Evolutionary conservation across 2,797 vertebrate genomes (phyloP).

Genomic region (Phylloscopus collybita): DNA sequence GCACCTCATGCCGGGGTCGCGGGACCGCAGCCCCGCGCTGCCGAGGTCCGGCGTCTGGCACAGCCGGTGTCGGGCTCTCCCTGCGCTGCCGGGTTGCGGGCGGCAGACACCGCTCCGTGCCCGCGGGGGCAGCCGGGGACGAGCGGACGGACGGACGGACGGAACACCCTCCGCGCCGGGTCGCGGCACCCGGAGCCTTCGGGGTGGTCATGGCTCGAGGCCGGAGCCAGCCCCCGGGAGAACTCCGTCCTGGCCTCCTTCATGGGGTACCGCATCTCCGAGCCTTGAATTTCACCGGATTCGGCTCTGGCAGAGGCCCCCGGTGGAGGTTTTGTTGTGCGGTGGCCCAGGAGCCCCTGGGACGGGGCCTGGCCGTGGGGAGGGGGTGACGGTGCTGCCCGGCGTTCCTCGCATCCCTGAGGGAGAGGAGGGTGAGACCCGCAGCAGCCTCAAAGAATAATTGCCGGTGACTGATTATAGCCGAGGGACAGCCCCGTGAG

Average conservation of each 20-base stretch:
- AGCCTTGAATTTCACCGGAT: not conserved
- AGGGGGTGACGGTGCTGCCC: not conserved
- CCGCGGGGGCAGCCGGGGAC: not conserved
- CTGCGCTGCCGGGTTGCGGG: not conserved
- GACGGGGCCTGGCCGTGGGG: not conserved
- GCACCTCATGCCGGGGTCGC: not conserved
- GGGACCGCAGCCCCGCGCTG: not conserved
- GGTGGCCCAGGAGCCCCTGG: not conserved
- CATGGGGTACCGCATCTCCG: not conserved
- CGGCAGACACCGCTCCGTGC: not conserved
- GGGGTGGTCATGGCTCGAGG: not conserved
- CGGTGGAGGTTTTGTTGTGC: not conserved
- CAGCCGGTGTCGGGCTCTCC: not conserved
- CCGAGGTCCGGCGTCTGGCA: not conserved
- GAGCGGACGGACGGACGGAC: not conserved
- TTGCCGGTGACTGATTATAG: rapidly evolving
- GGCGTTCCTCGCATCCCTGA: not conserved
- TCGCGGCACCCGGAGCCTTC: not conserved
- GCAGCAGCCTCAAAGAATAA: not conserved
- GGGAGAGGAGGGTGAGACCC: not conserved
- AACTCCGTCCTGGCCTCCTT: not conserved
- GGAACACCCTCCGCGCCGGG: not conserved
- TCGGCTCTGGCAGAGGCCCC: not conserved
- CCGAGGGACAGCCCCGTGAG: not conserved
- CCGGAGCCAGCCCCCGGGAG: not conserved